These are phyloP conservation scores for Notolabrus celidotus DNA, from an alignment of 2,797 vertebrate species.

Conservation along the genomic window DNA sequence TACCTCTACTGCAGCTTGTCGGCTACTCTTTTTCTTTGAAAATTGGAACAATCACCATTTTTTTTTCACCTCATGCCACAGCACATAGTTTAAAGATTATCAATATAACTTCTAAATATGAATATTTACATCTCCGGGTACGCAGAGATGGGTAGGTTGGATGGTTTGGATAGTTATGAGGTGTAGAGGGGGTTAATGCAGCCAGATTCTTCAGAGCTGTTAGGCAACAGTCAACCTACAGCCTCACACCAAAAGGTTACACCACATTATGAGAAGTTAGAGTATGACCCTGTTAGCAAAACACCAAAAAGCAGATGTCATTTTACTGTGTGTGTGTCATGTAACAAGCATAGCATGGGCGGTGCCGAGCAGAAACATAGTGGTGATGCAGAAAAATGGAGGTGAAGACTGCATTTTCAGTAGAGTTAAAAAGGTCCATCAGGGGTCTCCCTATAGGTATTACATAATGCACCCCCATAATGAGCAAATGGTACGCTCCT, in stretches of 20 bases:
- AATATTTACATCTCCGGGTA: constrained; percentile 71
- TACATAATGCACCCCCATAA: constrained; percentile 12
- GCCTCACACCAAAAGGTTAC: constrained; percentile 40
- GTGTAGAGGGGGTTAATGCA: constrained; percentile 55
- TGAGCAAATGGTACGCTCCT: constrained; percentile 11
- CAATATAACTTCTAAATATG: constrained; percentile 66
- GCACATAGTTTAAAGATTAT: constrained; percentile 69
- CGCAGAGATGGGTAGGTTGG: constrained; percentile 53
- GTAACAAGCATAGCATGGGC: constrained; percentile 46
- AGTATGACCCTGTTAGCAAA: constrained; percentile 57
- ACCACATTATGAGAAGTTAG: constrained; percentile 43
- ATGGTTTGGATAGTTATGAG: constrained; percentile 49
- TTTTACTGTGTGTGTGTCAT: constrained; percentile 43
- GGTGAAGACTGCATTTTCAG: constrained; percentile 56
- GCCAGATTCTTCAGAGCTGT: constrained; percentile 53
- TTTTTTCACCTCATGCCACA: constrained; percentile 80
- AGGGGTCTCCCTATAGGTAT: constrained; percentile 53
- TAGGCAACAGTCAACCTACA: constrained; percentile 51
- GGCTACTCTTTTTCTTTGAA: constrained; percentile 46
- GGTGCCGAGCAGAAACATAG: constrained; percentile 59
- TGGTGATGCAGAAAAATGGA: constrained; percentile 59
- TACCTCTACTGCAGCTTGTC: constrained; percentile 51
- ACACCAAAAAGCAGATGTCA: constrained; percentile 55
- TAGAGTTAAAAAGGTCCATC: constrained; percentile 74
- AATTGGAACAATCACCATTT: constrained; percentile 60